Evolutionary conservation across 2,888 invertebrate species (phyloP).

Genomic region (Oasisia sp.): DNA sequence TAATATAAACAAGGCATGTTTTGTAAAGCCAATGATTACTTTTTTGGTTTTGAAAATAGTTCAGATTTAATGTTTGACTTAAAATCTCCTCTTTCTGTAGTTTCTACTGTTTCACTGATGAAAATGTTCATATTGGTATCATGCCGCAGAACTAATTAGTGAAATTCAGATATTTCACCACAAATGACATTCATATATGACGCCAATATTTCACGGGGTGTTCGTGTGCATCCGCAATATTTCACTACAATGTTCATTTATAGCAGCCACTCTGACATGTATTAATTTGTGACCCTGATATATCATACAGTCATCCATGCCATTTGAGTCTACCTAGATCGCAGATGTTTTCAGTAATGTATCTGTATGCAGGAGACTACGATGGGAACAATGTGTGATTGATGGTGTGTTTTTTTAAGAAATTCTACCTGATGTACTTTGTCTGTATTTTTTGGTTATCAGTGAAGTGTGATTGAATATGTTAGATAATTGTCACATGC

Average conservation of each 20-base stretch:
- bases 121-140: neutral
- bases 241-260: conserved; percentile 10
- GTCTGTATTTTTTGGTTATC: neutral
- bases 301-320: neutral
- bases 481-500: neutral
- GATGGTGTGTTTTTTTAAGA: neutral
- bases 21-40: too few species aligned
- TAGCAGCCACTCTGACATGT: neutral
- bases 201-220: neutral
- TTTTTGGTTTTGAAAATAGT: too few species aligned
- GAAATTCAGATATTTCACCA: neutral
- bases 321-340: neutral
- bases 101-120: too few species aligned
- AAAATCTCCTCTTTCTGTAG: too few species aligned
- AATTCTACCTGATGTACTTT: neutral
- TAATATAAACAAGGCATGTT: too few species aligned
- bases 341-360: neutral
- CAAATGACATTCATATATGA: conserved; percentile 17
- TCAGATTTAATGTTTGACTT: too few species aligned
- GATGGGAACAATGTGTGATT: neutral
- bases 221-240: neutral
- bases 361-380: neutral
- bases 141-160: neutral
- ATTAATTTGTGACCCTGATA: conserved; percentile 17
- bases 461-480: neutral